Base-by-base conservation (phyloP, 2,888 invertebrate genomes). In the Belgica antarctica region DNA sequence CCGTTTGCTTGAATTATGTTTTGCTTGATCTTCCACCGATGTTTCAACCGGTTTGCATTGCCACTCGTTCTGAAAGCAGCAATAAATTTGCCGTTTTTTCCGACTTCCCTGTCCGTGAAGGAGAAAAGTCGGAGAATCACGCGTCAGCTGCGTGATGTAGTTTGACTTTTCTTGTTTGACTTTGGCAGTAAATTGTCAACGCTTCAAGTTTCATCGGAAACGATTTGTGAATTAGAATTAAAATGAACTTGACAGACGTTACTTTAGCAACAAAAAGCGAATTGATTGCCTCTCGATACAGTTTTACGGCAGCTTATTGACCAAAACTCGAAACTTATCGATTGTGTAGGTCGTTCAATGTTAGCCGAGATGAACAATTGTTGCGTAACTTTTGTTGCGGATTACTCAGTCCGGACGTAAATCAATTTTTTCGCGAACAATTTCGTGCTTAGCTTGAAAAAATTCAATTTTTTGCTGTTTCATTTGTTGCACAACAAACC, bases 81-180 rank as follows among this genome's bases (percentile, higher is more conserved):
- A 15, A 4, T 10, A 41, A 41, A 41, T 41, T 41, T 41, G 3
- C 41, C 12, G 12, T 41, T 41, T 47, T 47, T 61, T 15, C 3
- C 27, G n/a, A 24, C 27, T n/a, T 24, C 24, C 15, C 25, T 12
- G 15, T 25, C 41, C 41, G 41, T 41, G 41, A 41, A n/a, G 24
- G 24, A 3, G 52, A 52, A 52, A 46, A 52, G 8, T 8, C 10
- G 10, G n/a, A 15, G 5, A 8, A 61, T 61, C 61, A 61, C 61
- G 25, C 61, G 61, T 25, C 28, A 61, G 28, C 28, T 61, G 61
- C 61, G 61, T 61, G 61, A 61, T 27, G 61, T 5, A 24, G 61
- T 8, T 25, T 3, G 19, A 5, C 7, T 24, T 57, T n/a, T 61
- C 28, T 25, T 27, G 61, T 25, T 7, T 61, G 61, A 22, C 22